Evolutionary conservation across 1,140 invertebrate genomes (phyloP).

Genomic region (Colletes latitarsis): DNA sequence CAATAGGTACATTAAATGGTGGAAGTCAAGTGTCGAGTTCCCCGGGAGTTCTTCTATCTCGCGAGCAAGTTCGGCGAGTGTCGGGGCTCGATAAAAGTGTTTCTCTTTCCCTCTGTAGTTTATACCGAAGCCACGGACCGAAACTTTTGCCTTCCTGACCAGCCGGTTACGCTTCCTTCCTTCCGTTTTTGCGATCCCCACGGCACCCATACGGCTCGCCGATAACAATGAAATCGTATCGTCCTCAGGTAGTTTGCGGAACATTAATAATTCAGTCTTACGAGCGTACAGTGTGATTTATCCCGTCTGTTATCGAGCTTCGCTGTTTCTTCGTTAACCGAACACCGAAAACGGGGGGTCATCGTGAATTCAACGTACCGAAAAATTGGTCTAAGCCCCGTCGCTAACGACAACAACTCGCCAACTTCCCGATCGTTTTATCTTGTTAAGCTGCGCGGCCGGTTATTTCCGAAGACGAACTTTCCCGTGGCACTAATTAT

Average conservation of each 20-base stretch:
- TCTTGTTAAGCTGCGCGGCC: background rate
- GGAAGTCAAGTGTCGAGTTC: constrained; percentile 68
- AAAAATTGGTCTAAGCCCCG: constrained; percentile 1
- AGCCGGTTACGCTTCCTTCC: constrained; percentile 52
- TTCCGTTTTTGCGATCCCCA: constrained; percentile 42
- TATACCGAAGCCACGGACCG: constrained; percentile 57
- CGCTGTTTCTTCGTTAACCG: background rate
- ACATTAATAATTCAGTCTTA: constrained; percentile 55
- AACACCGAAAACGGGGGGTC: background rate
- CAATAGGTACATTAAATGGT: constrained; percentile 69
- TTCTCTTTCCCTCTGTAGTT: constrained; percentile 72
- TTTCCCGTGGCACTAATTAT: constrained; percentile 8
- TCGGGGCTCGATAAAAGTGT: constrained; percentile 76
- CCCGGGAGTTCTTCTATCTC: constrained; percentile 70
- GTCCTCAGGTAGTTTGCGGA: constrained; percentile 11
- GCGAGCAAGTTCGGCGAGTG: constrained; percentile 72
- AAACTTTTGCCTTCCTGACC: constrained; percentile 62
- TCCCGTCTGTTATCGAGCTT: background rate
- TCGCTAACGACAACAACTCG: background rate
- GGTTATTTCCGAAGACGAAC: constrained; percentile 12
- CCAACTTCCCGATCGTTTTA: constrained; percentile 19
- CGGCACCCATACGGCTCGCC: constrained; percentile 2
- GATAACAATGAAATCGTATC: constrained; percentile 57
- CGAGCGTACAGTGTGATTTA: constrained; percentile 12
- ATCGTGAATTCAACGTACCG: background rate